phyloP scores from a whole-genome alignment of 2,888 invertebrate genomes.

The Stenurella melanura region DNA sequence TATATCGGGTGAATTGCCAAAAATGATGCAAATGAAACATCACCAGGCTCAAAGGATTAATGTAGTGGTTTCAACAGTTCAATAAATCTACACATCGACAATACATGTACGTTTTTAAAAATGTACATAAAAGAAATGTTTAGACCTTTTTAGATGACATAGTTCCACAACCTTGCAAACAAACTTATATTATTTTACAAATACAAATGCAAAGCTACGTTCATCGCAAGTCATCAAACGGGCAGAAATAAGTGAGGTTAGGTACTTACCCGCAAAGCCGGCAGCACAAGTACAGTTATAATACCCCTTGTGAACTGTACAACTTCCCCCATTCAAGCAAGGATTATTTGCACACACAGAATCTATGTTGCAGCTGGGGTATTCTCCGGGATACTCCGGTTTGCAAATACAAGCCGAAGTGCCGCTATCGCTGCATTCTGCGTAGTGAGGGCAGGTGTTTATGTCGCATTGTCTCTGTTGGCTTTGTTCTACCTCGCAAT shows the following conservation, averaged over 20 bases:
- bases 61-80: too few species aligned
- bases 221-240: not conserved
- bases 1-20: too few species aligned
- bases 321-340: conserved; percentile 86
- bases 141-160: too few species aligned
- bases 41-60: too few species aligned
- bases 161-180: too few species aligned
- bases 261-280: conserved; percentile 81
- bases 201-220: too few species aligned
- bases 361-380: conserved; percentile 73
- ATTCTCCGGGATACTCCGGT: conserved; percentile 77
- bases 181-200: too few species aligned
- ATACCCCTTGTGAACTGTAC: conserved; percentile 75
- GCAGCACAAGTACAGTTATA: conserved; percentile 83
- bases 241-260: not conserved
- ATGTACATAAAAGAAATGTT: too few species aligned
- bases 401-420: conserved; percentile 78
- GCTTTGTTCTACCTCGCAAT: conserved; percentile 74
- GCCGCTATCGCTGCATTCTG: conserved; percentile 78
- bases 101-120: too few species aligned
- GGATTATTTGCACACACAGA: conserved; percentile 81
- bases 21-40: too few species aligned
- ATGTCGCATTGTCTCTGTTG: conserved; percentile 75
- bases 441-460: conserved; percentile 78
- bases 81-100: too few species aligned